Conservation (phyloP, 2,113 vertebrate species). For the Alosa alosa region DNA sequence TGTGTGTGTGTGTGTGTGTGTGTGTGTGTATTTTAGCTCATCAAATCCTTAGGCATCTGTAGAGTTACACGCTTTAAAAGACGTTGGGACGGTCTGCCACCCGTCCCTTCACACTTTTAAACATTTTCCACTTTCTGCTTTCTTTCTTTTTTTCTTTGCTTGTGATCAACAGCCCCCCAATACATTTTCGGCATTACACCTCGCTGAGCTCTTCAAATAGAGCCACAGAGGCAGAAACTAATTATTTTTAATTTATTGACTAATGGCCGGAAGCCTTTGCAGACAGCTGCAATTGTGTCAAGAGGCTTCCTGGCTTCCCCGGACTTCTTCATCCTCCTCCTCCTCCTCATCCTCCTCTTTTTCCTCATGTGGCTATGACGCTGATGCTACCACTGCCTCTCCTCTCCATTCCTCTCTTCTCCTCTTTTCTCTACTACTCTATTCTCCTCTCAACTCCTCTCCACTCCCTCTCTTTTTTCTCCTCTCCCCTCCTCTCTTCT, state of each 20-base stretch:
- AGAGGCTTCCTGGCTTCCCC: too few relatives aligned
- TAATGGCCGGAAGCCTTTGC: constrained; percentile 75
- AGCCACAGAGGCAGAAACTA: constrained; percentile 80
- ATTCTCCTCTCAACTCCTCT: too few relatives aligned
- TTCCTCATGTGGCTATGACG: too few relatives aligned
- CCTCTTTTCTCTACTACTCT: too few relatives aligned
- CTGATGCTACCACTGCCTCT: too few relatives aligned
- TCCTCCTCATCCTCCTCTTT: too few relatives aligned
- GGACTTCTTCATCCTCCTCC: too few relatives aligned
- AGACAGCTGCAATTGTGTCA: constrained; percentile 77
- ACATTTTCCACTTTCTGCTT: constrained; percentile 66
- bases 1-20: background rate
- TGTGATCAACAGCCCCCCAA: constrained; percentile 70
- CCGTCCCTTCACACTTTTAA: too few relatives aligned
- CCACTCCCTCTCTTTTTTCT: too few relatives aligned
- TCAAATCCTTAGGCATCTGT: constrained; percentile 37
- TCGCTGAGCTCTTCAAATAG: constrained; percentile 76
- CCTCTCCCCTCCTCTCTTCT: too few relatives aligned
- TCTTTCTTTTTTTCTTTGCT: constrained; percentile 39
- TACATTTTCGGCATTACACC: constrained; percentile 80
- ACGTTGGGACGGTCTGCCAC: constrained; percentile 54
- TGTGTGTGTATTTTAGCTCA: constrained; percentile 3
- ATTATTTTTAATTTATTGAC: constrained; percentile 85
- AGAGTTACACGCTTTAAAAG: constrained; percentile 49
- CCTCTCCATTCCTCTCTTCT: too few relatives aligned